A percentile compares a stretch with the other conserved stretches of the same genome.
Conservation (phyloP, 2,113 vertebrate genomes). For the Calidris pygmaea region DNA sequence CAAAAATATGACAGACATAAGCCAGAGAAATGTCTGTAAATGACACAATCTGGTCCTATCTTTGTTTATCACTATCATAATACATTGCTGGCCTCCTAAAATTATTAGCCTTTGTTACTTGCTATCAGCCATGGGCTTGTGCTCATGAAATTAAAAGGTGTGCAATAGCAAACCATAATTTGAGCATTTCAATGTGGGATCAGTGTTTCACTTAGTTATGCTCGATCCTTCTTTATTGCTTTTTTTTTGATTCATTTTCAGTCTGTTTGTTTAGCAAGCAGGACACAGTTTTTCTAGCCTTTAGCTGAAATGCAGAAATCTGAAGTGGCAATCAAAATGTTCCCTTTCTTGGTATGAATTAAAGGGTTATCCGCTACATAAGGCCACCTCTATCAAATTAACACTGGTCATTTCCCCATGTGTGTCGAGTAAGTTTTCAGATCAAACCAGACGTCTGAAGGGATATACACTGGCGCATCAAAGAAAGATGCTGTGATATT, state of each 20-base stretch:
- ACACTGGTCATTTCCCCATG: neutral
- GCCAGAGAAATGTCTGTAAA: conserved; percentile 59
- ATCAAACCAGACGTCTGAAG: conserved; percentile 54
- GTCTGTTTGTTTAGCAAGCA: neutral
- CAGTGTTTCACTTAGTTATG: neutral
- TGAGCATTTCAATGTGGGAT: neutral
- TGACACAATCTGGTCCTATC: conserved; percentile 63
- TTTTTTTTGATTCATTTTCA: neutral
- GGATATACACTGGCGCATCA: neutral
- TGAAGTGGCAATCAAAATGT: neutral
- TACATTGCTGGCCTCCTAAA: conserved; percentile 51
- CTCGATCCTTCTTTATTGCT: neutral
- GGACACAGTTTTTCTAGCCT: neutral
- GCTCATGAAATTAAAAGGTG: neutral
- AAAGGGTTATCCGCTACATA: conserved; percentile 39
- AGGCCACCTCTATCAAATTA: conserved; percentile 22
- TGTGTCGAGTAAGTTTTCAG: neutral
- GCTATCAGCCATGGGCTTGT: neutral
- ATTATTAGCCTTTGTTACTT: conserved; percentile 44
- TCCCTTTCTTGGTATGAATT: conserved; percentile 25
- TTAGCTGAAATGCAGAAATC: neutral
- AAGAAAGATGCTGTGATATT: conserved; percentile 51
- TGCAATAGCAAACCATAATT: neutral
- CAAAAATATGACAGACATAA: conserved; percentile 67
- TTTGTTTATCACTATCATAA: conserved; percentile 46